Evolutionary conservation across 2,888 invertebrate genomes (phyloP).

Genomic region (Dichetophora obliterata): DNA sequence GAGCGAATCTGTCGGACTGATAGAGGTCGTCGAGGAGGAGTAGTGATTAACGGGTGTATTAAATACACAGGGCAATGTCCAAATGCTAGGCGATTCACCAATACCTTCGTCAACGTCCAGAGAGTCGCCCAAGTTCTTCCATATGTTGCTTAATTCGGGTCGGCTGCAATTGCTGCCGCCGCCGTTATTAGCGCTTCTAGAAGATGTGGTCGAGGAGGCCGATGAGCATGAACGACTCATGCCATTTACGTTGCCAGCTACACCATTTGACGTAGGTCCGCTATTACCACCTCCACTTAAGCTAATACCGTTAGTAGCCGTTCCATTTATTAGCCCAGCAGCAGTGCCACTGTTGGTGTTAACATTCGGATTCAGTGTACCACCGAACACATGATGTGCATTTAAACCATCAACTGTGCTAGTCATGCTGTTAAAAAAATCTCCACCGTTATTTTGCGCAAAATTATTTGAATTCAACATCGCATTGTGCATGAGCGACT

Average conservation of each 20-base stretch:
- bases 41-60: conserved; percentile 72
- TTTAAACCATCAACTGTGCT: background rate
- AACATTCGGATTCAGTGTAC: background rate
- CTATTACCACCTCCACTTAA: conserved; percentile 29
- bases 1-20: conserved; percentile 76
- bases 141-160: conserved; percentile 82
- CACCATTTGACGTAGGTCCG: background rate
- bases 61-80: conserved; percentile 74
- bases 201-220: conserved; percentile 75
- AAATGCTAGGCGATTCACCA: conserved; percentile 89
- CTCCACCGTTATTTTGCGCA: conserved; percentile 8
- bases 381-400: conserved; percentile 16
- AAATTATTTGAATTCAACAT: conserved; percentile 23
- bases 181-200: conserved; percentile 71
- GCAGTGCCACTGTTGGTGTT: conserved; percentile 14
- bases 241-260: conserved; percentile 57
- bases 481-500: conserved; percentile 1
- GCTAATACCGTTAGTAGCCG: conserved; percentile 32
- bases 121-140: conserved; percentile 76
- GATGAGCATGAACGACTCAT: conserved; percentile 74
- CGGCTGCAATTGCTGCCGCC: conserved; percentile 55
- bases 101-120: conserved; percentile 87
- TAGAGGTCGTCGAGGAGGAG: conserved; percentile 70
- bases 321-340: conserved; percentile 5
- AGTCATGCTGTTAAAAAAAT: conserved; percentile 25